These are phyloP conservation scores for Alloscopus bannaensis DNA, from an alignment of 2,888 invertebrate species.

Conservation along the genomic window DNA sequence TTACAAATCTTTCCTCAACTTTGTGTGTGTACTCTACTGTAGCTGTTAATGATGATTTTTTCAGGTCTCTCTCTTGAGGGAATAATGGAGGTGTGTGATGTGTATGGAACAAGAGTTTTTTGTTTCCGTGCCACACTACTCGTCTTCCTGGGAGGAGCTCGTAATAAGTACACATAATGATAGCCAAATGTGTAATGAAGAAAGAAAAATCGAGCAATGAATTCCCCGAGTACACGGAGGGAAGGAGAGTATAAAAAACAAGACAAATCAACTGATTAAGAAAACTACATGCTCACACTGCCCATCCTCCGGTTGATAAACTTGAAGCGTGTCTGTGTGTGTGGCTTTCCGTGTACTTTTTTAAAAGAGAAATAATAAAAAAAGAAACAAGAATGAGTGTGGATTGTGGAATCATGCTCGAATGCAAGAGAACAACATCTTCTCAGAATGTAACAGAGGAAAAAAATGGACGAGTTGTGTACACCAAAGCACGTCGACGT, in stretches of 20 bases:
- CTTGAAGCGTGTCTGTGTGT: constrained; percentile 11
- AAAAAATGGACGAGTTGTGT: too few relatives aligned
- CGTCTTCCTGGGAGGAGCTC: constrained; percentile 50
- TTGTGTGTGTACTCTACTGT: not conserved
- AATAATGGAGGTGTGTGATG: not conserved
- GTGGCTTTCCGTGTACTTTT: not conserved
- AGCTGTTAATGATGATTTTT: constrained; percentile 11
- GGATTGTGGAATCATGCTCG: too few relatives aligned
- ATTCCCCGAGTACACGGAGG: too few relatives aligned
- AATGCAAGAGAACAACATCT: too few relatives aligned
- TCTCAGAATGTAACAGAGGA: too few relatives aligned
- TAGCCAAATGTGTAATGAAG: constrained; percentile 56
- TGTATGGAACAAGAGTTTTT: not conserved
- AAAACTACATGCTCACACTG: constrained; percentile 51
- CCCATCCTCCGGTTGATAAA: constrained; percentile 54
- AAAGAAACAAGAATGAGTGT: too few relatives aligned
- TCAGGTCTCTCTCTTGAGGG: not conserved
- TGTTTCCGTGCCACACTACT: not conserved
- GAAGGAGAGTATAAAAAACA: too few relatives aligned
- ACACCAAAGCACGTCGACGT: too few relatives aligned
- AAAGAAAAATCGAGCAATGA: constrained; percentile 46
- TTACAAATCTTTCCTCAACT: too few relatives aligned
- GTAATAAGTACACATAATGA: constrained; percentile 48
- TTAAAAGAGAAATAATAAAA: too few relatives aligned
- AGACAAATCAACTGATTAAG: constrained; percentile 33